A percentile compares a stretch with the other conserved stretches of the same genome.
These are phyloP conservation scores for Drosophila nr. medialis DNA, from an alignment of 2,888 invertebrate genomes.

Conservation along the genomic window DNA sequence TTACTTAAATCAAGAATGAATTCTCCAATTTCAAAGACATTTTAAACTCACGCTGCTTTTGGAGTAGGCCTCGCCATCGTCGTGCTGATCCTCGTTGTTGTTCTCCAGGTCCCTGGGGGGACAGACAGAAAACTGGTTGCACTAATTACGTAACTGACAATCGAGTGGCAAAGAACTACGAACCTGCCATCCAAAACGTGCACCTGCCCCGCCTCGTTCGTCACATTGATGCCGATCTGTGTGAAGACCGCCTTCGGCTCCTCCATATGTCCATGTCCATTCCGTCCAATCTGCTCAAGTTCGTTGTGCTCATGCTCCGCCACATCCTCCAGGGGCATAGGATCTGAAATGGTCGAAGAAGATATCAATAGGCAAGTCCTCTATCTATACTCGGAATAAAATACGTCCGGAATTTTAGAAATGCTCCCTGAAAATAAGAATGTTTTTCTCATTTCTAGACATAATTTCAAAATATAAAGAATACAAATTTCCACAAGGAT, in stretches of 20 bases:
- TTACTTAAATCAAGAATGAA: neutral
- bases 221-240: conserved; percentile 84
- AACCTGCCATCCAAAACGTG: conserved; percentile 82
- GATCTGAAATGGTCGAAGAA: conserved; percentile 62
- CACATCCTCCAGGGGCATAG: conserved; percentile 81
- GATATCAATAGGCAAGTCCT: neutral
- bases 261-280: conserved; percentile 58
- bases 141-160: conserved; percentile 79
- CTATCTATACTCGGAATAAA: neutral
- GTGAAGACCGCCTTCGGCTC: conserved; percentile 61
- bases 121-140: conserved; percentile 79
- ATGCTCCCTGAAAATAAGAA: neutral
- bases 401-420: too few relatives aligned
- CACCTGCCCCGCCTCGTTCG: conserved; percentile 84
- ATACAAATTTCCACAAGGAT: too few relatives aligned
- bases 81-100: conserved; percentile 82
- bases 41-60: conserved; percentile 60
- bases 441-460: too few relatives aligned
- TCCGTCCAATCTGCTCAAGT: conserved; percentile 54
- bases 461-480: too few relatives aligned
- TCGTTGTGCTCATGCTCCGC: conserved; percentile 13
- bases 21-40: neutral
- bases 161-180: conserved; percentile 67
- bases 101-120: conserved; percentile 81
- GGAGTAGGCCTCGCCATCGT: conserved; percentile 75